These are phyloP conservation scores for Ichneumon xanthorius DNA, from an alignment of 2,888 invertebrate genomes.

Conservation along the genomic window DNA sequence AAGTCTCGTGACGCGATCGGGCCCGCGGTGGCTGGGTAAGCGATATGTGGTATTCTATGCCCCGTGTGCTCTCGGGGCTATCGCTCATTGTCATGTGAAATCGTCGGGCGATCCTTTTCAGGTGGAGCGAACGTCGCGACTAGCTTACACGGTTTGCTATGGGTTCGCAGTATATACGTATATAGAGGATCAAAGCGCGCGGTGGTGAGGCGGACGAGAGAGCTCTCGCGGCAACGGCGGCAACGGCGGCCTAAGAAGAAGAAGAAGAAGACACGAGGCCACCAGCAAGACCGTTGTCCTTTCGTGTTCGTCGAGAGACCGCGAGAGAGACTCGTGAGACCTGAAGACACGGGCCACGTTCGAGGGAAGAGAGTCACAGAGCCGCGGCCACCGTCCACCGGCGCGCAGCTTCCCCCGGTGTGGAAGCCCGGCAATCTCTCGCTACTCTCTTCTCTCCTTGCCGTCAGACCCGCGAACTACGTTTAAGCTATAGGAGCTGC, in stretches of 20 bases:
- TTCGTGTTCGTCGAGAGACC: conserved; percentile 60
- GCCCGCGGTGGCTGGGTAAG: conserved; percentile 25
- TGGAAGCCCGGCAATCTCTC: conserved; percentile 38
- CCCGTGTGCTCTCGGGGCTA: conserved; percentile 19
- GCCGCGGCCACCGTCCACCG: conserved; percentile 41
- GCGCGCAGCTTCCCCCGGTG: conserved; percentile 15
- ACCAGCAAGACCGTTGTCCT: conserved; percentile 66
- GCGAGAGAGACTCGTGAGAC: conserved; percentile 57
- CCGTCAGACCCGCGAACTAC: conserved; percentile 24
- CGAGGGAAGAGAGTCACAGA: conserved; percentile 11
- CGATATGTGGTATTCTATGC: conserved; percentile 35
- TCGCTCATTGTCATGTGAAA: conserved; percentile 61
- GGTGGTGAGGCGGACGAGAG: conserved; percentile 36
- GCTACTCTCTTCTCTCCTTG: conserved; percentile 31
- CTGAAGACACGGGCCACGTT: conserved; percentile 32
- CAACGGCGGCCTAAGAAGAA: conserved; percentile 37
- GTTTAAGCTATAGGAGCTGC: not conserved
- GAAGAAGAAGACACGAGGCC: conserved; percentile 64
- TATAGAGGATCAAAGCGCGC: not conserved
- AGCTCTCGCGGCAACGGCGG: conserved; percentile 34
- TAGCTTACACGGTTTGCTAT: conserved; percentile 45
- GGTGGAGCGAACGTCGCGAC: conserved; percentile 28
- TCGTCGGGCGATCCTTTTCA: conserved; percentile 41
- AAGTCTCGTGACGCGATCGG: conserved; percentile 34
- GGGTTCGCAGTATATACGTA: not conserved